Conservation (phyloP, 37 sponge, comb jelly and placozoan species). For the Aplysina aerophoba region DNA sequence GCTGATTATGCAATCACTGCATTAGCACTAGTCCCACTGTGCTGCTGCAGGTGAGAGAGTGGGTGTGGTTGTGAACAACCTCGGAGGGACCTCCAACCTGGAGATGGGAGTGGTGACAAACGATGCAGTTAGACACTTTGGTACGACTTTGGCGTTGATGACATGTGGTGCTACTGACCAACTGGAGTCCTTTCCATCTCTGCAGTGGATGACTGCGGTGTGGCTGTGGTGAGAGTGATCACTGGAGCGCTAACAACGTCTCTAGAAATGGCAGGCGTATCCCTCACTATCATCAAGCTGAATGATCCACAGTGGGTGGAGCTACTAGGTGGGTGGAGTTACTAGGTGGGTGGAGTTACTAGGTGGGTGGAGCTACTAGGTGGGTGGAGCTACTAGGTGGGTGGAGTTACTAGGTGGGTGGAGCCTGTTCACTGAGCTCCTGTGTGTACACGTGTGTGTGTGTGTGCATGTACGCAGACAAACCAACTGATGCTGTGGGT, state of each 20-base stretch:
- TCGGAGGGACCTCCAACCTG: conserved; percentile 95
- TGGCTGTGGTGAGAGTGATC: conserved; percentile 61
- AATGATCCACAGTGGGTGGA: conserved; percentile 28
- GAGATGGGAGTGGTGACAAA: conserved; percentile 82
- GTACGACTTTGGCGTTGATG: conserved; percentile 34
- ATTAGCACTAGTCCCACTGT: not conserved
- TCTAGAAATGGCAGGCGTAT: conserved; percentile 95
- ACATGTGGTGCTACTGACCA: too few relatives aligned
- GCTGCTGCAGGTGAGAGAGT: conserved; percentile 65
- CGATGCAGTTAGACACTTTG: conserved; percentile 83
- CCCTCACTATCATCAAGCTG: conserved; percentile 77
- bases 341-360: conserved; percentile 16
- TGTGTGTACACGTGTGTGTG: not conserved
- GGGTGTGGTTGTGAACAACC: conserved; percentile 89
- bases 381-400: not conserved
- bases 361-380: too few relatives aligned
- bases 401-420: too few relatives aligned
- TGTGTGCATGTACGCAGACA: conserved; percentile 39
- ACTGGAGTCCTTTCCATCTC: not conserved
- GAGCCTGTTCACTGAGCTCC: too few relatives aligned
- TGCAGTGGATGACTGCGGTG: conserved; percentile 39
- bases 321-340: conserved; percentile 60
- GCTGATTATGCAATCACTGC: not conserved
- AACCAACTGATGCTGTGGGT: conserved; percentile 68
- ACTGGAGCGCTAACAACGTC: conserved; percentile 90